Evolutionary conservation across 2,888 invertebrate species (phyloP).

Genomic region (Ophion costatus): DNA sequence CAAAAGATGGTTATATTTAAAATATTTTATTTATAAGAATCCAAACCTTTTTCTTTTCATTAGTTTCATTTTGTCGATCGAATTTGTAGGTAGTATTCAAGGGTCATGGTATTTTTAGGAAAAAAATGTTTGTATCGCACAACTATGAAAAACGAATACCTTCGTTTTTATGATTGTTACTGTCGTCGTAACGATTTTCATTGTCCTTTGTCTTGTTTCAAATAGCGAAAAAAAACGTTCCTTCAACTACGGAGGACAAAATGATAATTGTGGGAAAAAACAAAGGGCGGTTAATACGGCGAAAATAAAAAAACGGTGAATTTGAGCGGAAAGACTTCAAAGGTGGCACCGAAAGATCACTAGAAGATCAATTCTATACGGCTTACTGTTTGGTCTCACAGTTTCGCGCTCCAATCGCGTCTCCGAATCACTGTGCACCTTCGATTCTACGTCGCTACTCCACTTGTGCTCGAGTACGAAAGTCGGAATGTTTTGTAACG

Average conservation of each 20-base stretch:
- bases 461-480: slow-evolving; percentile 82
- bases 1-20: background rate
- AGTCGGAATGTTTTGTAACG: slow-evolving; percentile 81
- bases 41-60: too few relatives aligned
- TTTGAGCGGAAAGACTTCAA: background rate
- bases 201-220: too few relatives aligned
- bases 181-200: too few relatives aligned
- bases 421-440: slow-evolving; percentile 75
- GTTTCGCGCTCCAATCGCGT: slow-evolving; percentile 55
- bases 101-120: too few relatives aligned
- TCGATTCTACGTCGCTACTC: slow-evolving; percentile 80
- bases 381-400: slow-evolving; percentile 71
- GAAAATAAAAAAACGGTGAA: background rate
- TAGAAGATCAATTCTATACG: slow-evolving; percentile 10
- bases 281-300: background rate
- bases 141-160: too few relatives aligned
- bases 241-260: background rate
- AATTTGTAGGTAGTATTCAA: too few relatives aligned
- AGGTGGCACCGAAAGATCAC: background rate
- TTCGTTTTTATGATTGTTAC: too few relatives aligned
- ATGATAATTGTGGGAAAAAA: background rate
- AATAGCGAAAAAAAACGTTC: too few relatives aligned
- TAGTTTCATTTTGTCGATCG: too few relatives aligned
- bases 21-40: too few relatives aligned
- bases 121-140: too few relatives aligned